Evolutionary conservation across 2,113 vertebrate species (phyloP).

Genomic region (Myxocyprinus asiaticus): DNA sequence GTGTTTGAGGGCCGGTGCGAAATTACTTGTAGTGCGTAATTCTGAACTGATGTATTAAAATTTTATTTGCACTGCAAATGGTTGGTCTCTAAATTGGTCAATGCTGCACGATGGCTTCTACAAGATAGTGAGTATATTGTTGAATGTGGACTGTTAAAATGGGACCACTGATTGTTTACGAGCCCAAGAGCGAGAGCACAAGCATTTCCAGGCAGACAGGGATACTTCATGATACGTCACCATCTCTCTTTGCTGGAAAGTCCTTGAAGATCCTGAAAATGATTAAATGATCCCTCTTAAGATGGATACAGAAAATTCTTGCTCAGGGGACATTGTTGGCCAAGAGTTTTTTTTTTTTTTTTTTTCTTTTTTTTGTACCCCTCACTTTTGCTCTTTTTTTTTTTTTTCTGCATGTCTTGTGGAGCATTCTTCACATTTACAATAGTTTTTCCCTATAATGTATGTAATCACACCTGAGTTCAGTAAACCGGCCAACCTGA

Average conservation of each 20-base stretch:
- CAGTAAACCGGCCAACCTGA: not conserved
- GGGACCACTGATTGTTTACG: not conserved
- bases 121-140: not conserved
- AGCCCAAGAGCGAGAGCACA: not conserved
- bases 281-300: not conserved
- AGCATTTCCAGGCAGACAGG: not conserved
- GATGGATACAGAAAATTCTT: no score
- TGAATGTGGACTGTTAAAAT: not conserved
- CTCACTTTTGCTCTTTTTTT: not conserved
- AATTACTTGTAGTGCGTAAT: not conserved
- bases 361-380: not conserved
- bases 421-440: not conserved
- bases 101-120: not conserved
- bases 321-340: no score
- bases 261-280: not conserved
- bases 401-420: not conserved
- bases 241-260: not conserved
- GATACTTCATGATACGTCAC: not conserved
- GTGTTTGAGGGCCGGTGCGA: not conserved
- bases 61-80: constrained; percentile 21
- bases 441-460: not conserved
- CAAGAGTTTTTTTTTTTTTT: no score
- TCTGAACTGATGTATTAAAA: constrained; percentile 16
- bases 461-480: not conserved
- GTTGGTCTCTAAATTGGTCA: constrained; percentile 2